A percentile compares a stretch with the other conserved stretches of the same genome.
These are phyloP conservation scores for Heliconius ethilla DNA, from an alignment of 2,888 invertebrate species.

Conservation along the genomic window DNA sequence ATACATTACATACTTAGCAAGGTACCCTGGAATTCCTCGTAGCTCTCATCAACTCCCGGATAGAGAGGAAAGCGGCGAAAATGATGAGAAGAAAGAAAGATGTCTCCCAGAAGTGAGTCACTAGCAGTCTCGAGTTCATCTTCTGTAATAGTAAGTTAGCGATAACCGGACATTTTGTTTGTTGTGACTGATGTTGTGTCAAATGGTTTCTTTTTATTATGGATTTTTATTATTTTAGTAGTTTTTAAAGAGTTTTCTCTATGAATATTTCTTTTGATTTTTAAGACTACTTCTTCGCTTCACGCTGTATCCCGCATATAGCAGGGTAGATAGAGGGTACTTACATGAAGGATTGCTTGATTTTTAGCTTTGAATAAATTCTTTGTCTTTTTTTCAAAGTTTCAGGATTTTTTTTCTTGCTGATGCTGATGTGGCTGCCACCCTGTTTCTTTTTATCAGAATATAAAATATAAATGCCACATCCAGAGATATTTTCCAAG, in stretches of 20 bases:
- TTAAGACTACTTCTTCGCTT: neutral
- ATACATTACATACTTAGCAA: slow-evolving; percentile 31
- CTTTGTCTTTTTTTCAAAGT: no score
- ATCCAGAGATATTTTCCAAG: no score
- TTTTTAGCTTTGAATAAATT: no score
- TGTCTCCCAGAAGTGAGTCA: slow-evolving; percentile 57
- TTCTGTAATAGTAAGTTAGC: slow-evolving; percentile 24
- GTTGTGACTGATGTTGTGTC: slow-evolving; percentile 6
- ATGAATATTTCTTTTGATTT: neutral
- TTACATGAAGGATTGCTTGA: no score
- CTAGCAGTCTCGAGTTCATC: slow-evolving; percentile 46
- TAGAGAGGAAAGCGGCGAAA: slow-evolving; percentile 55
- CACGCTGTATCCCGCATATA: neutral
- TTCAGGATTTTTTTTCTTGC: no score
- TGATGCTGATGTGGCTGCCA: no score
- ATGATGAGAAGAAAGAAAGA: slow-evolving; percentile 56
- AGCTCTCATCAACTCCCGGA: slow-evolving; percentile 52
- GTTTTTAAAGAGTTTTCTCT: neutral
- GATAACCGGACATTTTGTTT: neutral
- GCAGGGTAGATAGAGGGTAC: no score
- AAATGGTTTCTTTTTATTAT: neutral
- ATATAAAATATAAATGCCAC: no score
- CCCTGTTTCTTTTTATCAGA: no score
- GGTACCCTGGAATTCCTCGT: slow-evolving; percentile 46
- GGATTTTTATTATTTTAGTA: neutral